These are phyloP conservation scores for Halictus rubicundus DNA, from an alignment of 1,140 invertebrate genomes.

Conservation along the genomic window DNA sequence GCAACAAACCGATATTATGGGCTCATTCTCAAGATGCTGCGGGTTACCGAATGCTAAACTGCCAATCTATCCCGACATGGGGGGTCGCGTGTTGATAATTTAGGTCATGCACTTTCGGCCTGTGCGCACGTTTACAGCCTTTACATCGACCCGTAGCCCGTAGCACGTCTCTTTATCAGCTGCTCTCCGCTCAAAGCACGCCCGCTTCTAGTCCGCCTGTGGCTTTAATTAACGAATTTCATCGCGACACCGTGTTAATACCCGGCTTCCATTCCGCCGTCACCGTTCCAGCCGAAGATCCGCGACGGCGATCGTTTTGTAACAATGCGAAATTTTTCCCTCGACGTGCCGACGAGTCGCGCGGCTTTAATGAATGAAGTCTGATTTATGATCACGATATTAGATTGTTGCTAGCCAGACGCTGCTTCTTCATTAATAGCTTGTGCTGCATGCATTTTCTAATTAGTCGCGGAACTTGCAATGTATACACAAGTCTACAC, in stretches of 20 bases:
- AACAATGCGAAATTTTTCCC: not conserved
- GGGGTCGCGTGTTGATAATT: conserved; percentile 55
- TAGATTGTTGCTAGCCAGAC: not conserved
- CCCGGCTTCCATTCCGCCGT: not conserved
- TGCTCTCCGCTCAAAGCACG: not conserved
- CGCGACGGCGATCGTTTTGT: not conserved
- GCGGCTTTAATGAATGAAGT: not conserved
- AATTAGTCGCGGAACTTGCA: not conserved
- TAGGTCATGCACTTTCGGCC: conserved; percentile 57
- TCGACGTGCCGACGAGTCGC: not conserved
- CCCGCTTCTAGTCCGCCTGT: not conserved
- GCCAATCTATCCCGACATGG: conserved; percentile 26
- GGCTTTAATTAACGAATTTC: conserved; percentile 35
- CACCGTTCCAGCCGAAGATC: not conserved
- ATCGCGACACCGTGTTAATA: conserved; percentile 1
- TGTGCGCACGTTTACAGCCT: conserved; percentile 38
- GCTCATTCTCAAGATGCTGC: conserved; percentile 28
- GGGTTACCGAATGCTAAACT: conserved; percentile 17
- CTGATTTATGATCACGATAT: not conserved
- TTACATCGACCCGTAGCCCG: conserved; percentile 11
- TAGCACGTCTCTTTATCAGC: conserved; percentile 13
- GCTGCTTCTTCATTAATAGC: not conserved
- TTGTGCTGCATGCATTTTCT: not conserved
- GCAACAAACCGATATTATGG: not conserved
- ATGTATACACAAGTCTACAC: not conserved